Conservation (phyloP, 1,140 invertebrate genomes). For the Drosophila eugracilis region DNA sequence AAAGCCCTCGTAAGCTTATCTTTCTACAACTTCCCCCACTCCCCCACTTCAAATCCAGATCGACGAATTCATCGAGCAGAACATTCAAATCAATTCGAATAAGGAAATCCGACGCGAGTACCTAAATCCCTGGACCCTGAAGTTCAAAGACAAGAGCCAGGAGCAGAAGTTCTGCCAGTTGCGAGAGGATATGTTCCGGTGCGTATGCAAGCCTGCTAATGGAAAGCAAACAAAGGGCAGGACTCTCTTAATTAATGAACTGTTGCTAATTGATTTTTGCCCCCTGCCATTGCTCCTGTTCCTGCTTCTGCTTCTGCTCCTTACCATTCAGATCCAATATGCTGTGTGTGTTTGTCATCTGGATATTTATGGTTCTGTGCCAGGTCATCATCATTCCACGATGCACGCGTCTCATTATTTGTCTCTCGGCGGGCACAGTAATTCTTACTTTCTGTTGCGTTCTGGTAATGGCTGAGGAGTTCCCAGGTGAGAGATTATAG, state of each 20-base stretch:
- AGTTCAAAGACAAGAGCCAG: conserved; percentile 89
- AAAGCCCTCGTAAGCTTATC: background rate
- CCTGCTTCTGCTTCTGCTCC: background rate
- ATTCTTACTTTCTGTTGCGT: conserved; percentile 89
- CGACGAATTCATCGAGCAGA: conserved; percentile 94
- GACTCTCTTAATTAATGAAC: conserved; percentile 72
- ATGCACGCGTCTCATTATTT: conserved; percentile 86
- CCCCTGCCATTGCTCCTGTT: background rate
- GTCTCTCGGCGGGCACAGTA: conserved; percentile 88
- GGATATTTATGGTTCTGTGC: conserved; percentile 94
- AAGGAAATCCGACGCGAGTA: conserved; percentile 95
- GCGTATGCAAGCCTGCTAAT: conserved; percentile 52
- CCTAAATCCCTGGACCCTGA: conserved; percentile 93
- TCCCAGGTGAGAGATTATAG: conserved; percentile 85
- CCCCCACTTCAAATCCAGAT: conserved; percentile 87
- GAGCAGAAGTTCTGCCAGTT: conserved; percentile 90
- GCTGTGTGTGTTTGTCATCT: conserved; percentile 95
- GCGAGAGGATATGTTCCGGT: conserved; percentile 95
- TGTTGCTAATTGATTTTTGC: conserved; percentile 72
- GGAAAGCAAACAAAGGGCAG: conserved; percentile 43
- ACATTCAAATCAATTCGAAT: conserved; percentile 96
- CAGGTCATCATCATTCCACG: conserved; percentile 92
- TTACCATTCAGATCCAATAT: conserved; percentile 91
- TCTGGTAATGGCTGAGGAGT: conserved; percentile 95
- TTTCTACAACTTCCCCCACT: background rate